Evolutionary conservation across 2,888 invertebrate genomes (phyloP).

Genomic region (Agrochola lota): DNA sequence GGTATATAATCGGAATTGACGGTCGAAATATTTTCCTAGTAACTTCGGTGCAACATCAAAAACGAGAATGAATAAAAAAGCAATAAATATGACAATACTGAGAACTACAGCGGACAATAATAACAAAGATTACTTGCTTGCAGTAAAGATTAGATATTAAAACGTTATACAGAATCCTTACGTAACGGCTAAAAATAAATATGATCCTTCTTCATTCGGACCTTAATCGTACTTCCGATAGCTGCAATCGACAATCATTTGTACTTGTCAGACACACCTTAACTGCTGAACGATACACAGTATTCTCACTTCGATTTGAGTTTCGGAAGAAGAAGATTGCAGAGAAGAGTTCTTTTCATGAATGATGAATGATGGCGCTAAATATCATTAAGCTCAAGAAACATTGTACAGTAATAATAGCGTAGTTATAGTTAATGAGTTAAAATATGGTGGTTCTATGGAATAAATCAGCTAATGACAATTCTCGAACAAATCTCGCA

Average conservation of each 20-base stretch:
- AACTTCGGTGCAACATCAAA: slow-evolving; percentile 5
- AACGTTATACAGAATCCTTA: slow-evolving; percentile 20
- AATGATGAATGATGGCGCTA: not conserved
- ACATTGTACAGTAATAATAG: not conserved
- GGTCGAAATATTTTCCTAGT: slow-evolving; percentile 9
- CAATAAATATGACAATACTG: slow-evolving; percentile 39
- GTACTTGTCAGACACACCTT: slow-evolving; percentile 14
- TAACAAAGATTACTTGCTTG: slow-evolving; percentile 9
- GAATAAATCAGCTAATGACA: slow-evolving; percentile 43
- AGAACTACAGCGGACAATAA: slow-evolving; percentile 16
- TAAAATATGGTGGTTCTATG: slow-evolving; percentile 7
- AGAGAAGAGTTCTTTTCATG: not conserved
- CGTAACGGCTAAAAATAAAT: slow-evolving; percentile 50
- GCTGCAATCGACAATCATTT: slow-evolving; percentile 1
- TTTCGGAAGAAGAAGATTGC: not conserved
- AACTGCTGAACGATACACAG: not conserved
- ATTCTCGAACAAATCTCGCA: slow-evolving; percentile 47
- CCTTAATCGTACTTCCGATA: slow-evolving; percentile 18
- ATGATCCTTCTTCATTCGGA: slow-evolving; percentile 34
- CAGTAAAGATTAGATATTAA: slow-evolving; percentile 44
- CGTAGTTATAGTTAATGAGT: slow-evolving; percentile 19
- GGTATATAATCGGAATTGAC: not conserved
- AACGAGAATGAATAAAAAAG: not conserved
- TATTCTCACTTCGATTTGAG: no score
- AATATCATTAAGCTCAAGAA: slow-evolving; percentile 1